Conservation (phyloP, 2,888 invertebrate species). For the Teinopalpus imperialis region DNA sequence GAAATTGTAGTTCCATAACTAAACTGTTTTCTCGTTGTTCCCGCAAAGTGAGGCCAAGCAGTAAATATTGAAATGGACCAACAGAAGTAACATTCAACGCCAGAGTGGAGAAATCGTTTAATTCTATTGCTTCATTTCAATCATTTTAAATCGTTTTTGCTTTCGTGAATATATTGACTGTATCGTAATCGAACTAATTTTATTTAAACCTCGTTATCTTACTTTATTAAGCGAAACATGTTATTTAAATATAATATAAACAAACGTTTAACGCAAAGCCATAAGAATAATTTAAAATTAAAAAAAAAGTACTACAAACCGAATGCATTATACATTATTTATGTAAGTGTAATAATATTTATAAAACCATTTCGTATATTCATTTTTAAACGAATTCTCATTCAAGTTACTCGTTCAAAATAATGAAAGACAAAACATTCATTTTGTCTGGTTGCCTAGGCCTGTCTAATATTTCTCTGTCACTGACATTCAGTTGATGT, state of each 20-base stretch:
- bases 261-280: too few species aligned
- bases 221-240: not conserved
- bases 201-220: not conserved
- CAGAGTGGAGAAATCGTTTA: slow-evolving; percentile 26
- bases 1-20: slow-evolving; percentile 17
- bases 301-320: too few species aligned
- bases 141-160: slow-evolving; percentile 22
- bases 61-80: slow-evolving; percentile 25
- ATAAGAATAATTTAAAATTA: too few species aligned
- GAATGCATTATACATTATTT: too few species aligned
- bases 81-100: slow-evolving; percentile 27
- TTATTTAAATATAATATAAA: too few species aligned
- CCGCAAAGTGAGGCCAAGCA: slow-evolving; percentile 20
- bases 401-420: too few species aligned
- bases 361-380: too few species aligned
- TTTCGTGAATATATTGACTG: slow-evolving; percentile 17
- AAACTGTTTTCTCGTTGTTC: slow-evolving; percentile 17
- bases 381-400: too few species aligned
- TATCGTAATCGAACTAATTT: slow-evolving; percentile 10
- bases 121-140: slow-evolving; percentile 26
- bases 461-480: slow-evolving; percentile 27
- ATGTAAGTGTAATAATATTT: too few species aligned
- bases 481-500: slow-evolving; percentile 25
- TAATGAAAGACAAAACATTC: slow-evolving; percentile 15
- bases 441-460: slow-evolving; percentile 7